phyloP scores from a whole-genome alignment of 2,797 vertebrate species.

The Adrianichthys oophorus region DNA sequence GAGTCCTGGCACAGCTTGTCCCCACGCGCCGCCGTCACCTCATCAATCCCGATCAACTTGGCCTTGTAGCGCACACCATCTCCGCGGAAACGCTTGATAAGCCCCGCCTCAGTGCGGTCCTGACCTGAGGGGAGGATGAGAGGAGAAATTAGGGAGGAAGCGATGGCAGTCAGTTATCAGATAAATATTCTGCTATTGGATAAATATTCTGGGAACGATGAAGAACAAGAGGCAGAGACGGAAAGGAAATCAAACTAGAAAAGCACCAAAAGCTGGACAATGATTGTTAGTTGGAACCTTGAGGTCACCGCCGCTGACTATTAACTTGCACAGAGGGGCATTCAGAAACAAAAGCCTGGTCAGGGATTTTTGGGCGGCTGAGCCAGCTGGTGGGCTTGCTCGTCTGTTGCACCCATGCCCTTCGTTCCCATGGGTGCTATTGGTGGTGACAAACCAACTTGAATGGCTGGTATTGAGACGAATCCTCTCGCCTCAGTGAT shows the following conservation, averaged over 20 bases:
- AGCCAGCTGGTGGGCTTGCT: constrained; percentile 7
- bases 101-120: constrained; percentile 94
- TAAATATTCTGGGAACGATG: constrained; percentile 68
- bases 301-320: constrained; percentile 1
- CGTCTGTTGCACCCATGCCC: constrained; percentile 27
- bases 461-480: constrained; percentile 66
- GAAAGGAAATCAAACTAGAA: constrained; percentile 52
- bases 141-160: constrained; percentile 6
- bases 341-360: constrained; percentile 14
- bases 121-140: constrained; percentile 82
- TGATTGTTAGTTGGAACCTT: constrained; percentile 26
- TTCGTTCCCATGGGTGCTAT: constrained; percentile 69
- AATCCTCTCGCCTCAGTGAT: constrained; percentile 72
- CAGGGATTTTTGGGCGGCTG: constrained; percentile 12
- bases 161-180: constrained; percentile 14
- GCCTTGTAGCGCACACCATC: constrained; percentile 97
- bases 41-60: constrained; percentile 97
- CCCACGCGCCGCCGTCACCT: constrained; percentile 94
- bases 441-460: constrained; percentile 50
- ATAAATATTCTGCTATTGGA: constrained; percentile 9
- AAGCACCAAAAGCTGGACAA: too few relatives aligned
- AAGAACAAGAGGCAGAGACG: constrained; percentile 24
- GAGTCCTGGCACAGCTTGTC: constrained; percentile 99
- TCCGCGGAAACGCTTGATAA: constrained; percentile 97
- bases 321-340: constrained; percentile 19